Conservation (phyloP, 64 coral and sea anemone genomes). For the Porites lutea region DNA sequence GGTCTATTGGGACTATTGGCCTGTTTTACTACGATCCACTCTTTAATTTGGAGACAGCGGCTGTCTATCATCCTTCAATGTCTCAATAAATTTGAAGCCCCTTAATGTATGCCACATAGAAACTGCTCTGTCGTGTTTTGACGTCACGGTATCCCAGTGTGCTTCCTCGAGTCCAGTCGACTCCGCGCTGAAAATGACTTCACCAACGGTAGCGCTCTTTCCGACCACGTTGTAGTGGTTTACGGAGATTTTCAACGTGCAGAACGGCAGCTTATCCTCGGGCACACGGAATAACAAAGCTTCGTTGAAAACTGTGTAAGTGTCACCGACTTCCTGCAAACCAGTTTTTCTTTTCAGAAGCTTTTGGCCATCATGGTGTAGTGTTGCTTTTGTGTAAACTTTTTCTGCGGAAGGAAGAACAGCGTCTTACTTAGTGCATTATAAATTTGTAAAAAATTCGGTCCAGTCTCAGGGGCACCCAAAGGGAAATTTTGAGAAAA, state of each 20-base stretch:
- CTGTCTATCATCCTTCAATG: conserved; percentile 56
- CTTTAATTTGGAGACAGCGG: conserved; percentile 45
- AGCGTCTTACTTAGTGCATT: not conserved
- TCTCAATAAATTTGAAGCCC: conserved; percentile 84
- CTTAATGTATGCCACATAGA: conserved; percentile 91
- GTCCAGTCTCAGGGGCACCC: too few relatives aligned
- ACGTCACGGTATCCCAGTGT: conserved; percentile 81
- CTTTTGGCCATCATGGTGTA: conserved; percentile 46
- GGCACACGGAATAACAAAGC: conserved; percentile 83
- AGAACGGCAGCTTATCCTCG: conserved; percentile 43
- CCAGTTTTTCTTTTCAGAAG: conserved; percentile 81
- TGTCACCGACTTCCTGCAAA: conserved; percentile 65
- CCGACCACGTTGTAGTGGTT: conserved; percentile 88
- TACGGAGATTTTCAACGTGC: conserved; percentile 68
- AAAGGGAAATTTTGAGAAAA: too few relatives aligned
- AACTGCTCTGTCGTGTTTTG: conserved; percentile 63
- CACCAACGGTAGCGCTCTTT: conserved; percentile 81
- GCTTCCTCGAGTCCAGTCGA: conserved; percentile 79
- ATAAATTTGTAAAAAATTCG: too few relatives aligned
- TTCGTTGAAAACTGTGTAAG: conserved; percentile 90
- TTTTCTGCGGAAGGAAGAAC: conserved; percentile 62
- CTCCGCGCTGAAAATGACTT: conserved; percentile 68
- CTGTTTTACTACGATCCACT: too few relatives aligned
- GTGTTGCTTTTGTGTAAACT: conserved; percentile 75
- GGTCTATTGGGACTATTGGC: too few relatives aligned